Evolutionary conservation across 2,888 invertebrate species (phyloP).

Genomic region (Caenorhabditis sp.): DNA sequence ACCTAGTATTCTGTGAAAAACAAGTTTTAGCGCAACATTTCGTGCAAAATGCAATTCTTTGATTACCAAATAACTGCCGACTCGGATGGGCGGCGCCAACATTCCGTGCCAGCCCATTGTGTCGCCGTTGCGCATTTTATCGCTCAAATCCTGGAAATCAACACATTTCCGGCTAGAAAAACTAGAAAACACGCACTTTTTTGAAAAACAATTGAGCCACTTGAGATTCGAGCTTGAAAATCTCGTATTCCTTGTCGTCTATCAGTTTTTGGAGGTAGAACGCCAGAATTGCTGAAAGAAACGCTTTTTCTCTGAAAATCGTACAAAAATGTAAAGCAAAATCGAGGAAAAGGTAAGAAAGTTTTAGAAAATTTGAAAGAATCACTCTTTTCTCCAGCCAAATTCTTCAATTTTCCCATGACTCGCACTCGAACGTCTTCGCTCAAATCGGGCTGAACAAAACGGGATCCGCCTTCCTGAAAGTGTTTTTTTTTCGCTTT

Average conservation of each 20-base stretch:
- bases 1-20: background rate
- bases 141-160: slow-evolving; percentile 19
- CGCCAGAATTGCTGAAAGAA: slow-evolving; percentile 29
- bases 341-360: background rate
- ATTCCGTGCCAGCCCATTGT: slow-evolving; percentile 18
- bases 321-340: too few relatives aligned
- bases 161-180: background rate
- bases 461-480: slow-evolving; percentile 21
- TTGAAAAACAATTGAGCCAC: slow-evolving; percentile 24
- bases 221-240: slow-evolving; percentile 41
- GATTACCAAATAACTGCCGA: slow-evolving; percentile 6
- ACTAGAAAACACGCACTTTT: slow-evolving; percentile 17
- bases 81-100: slow-evolving; percentile 32
- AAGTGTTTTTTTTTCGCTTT: background rate
- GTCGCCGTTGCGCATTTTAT: slow-evolving; percentile 22
- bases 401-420: slow-evolving; percentile 33
- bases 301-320: background rate
- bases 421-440: slow-evolving; percentile 23
- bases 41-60: background rate
- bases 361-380: background rate
- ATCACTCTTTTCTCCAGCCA: slow-evolving; percentile 29
- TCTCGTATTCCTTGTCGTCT: slow-evolving; percentile 35
- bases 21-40: background rate
- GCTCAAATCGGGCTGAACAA: background rate
- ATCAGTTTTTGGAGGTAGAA: slow-evolving; percentile 26